Percentiles rank a stretch among this genome's conserved stretches.
Evolutionary conservation across 2,113 vertebrate genomes (phyloP).

Genomic region (Eptesicus fuscus): DNA sequence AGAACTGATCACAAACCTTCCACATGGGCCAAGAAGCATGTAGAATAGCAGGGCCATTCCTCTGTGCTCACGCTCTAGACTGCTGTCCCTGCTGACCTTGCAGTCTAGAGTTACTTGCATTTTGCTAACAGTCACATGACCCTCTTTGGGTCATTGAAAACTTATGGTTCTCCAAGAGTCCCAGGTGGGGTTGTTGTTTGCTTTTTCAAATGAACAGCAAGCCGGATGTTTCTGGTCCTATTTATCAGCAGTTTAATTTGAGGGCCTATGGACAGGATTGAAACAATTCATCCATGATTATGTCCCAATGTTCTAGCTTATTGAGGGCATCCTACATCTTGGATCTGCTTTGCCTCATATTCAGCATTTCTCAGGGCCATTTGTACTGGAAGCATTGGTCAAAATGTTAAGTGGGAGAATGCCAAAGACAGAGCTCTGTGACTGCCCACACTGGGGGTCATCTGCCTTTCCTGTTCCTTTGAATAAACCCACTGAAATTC

Average conservation of each 20-base stretch:
- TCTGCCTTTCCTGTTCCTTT: neutral
- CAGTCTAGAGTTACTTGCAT: neutral
- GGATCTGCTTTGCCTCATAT: neutral
- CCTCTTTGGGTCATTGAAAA: neutral
- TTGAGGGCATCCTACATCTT: neutral
- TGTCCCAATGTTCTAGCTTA: neutral
- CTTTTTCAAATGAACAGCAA: neutral
- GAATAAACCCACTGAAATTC: neutral
- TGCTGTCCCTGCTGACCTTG: neutral
- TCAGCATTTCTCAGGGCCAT: neutral
- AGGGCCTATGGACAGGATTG: neutral
- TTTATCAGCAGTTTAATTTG: neutral
- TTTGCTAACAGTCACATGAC: neutral
- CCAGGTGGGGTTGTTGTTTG: neutral
- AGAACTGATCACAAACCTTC: neutral
- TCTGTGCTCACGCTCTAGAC: neutral
- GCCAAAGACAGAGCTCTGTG: neutral
- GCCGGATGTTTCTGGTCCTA: neutral
- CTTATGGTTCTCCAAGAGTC: neutral
- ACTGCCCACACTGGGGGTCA: neutral
- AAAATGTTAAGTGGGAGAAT: neutral
- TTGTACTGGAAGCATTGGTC: neutral
- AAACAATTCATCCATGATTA: neutral
- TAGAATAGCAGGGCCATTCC: neutral
- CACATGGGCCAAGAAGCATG: neutral